Conservation (phyloP, 2,797 vertebrate genomes). For the Micropoecilia bifurca region DNA sequence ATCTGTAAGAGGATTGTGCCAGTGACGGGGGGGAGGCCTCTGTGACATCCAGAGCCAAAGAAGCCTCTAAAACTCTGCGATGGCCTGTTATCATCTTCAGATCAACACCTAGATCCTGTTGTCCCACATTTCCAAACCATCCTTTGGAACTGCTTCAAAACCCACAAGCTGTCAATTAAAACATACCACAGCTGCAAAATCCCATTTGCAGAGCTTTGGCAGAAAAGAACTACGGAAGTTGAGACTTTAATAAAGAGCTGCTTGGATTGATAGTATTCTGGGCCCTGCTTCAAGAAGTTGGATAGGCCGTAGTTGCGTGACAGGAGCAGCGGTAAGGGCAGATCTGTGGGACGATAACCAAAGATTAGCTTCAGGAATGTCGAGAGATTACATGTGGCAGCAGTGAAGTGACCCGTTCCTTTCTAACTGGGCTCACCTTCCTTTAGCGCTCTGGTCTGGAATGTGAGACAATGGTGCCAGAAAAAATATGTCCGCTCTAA, state of each 20-base stretch:
- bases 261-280: constrained; percentile 16
- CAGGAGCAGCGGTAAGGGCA: constrained; percentile 51
- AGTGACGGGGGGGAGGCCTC: constrained; percentile 29
- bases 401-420: constrained; percentile 60
- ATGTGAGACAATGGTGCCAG: constrained; percentile 48
- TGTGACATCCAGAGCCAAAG: constrained; percentile 7
- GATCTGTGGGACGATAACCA: constrained; percentile 63
- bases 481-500: constrained; percentile 14
- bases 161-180: not conserved
- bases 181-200: not conserved
- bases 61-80: constrained; percentile 1
- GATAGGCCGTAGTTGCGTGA: constrained; percentile 55
- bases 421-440: constrained; percentile 49
- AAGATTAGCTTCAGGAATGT: constrained; percentile 58
- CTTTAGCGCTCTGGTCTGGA: constrained; percentile 46
- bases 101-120: constrained; percentile 9
- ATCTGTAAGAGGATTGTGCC: constrained; percentile 70
- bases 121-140: constrained; percentile 11
- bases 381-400: constrained; percentile 54
- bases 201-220: not conserved
- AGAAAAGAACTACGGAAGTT: not conserved
- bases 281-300: constrained; percentile 5
- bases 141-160: not conserved
- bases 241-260: not conserved
- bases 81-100: constrained; percentile 28